Evolutionary conservation across 2,113 vertebrate species (phyloP).

Genomic region (Lamprotornis superbus): DNA sequence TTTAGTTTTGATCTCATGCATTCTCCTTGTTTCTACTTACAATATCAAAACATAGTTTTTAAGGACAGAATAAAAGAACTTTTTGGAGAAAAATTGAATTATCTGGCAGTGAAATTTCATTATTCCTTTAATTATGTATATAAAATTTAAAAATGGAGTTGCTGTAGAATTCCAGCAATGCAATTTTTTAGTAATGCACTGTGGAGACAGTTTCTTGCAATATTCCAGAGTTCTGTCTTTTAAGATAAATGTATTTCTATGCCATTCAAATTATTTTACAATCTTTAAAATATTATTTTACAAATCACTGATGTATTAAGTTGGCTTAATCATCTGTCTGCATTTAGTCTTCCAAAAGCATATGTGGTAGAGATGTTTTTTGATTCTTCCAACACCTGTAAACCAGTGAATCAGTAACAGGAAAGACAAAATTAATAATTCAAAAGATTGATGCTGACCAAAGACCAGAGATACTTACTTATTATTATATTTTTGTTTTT

Average conservation of each 20-base stretch:
- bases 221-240: not conserved
- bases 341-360: not conserved
- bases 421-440: slow-evolving; percentile 5
- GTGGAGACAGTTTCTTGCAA: not conserved
- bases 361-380: not conserved
- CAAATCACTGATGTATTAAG: not conserved
- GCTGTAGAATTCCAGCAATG: not conserved
- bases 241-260: not conserved
- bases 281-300: slow-evolving; percentile 1
- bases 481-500: not conserved
- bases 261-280: not conserved
- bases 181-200: not conserved
- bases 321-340: not conserved
- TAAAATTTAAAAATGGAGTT: not conserved
- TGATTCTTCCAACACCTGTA: not conserved
- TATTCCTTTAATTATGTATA: not conserved
- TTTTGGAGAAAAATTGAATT: not conserved
- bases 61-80: not conserved
- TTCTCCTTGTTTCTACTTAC: not conserved
- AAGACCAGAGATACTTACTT: not conserved
- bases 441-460: not conserved
- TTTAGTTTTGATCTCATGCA: not conserved
- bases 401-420: not conserved
- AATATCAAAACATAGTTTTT: not conserved
- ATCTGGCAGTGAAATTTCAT: not conserved